Evolutionary conservation across 2,113 vertebrate genomes (phyloP).

Genomic region (Ellobius talpinus): DNA sequence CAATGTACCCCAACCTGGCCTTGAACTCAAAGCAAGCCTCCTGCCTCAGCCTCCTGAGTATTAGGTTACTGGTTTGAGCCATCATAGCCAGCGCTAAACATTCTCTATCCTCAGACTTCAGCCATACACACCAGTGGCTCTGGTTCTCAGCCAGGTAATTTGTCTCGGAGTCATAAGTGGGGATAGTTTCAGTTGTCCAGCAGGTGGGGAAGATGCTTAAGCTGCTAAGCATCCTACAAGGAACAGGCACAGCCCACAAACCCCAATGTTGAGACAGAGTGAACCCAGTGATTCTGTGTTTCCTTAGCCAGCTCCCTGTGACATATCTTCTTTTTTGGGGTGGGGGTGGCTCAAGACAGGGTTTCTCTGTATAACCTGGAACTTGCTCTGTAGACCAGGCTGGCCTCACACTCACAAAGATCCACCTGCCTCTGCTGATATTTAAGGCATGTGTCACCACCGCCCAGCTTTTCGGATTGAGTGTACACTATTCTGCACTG

Average conservation of each 20-base stretch:
- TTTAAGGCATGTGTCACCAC: no score
- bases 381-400: no score
- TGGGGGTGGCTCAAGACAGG: no score
- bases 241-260: not conserved
- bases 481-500: no score
- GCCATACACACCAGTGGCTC: not conserved
- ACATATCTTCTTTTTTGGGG: no score
- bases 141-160: not conserved
- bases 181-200: not conserved
- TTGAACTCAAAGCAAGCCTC: not conserved
- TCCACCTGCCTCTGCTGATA: no score
- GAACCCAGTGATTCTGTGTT: not conserved
- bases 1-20: not conserved
- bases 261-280: not conserved
- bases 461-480: no score
- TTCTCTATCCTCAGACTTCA: not conserved
- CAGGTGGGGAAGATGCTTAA: not conserved
- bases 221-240: not conserved
- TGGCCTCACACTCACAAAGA: no score
- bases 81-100: not conserved
- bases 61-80: not conserved
- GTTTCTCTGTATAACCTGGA: no score
- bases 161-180: not conserved
- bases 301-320: not conserved
- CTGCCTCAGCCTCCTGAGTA: not conserved